Percentiles rank a stretch among this genome's conserved stretches.
phyloP scores from a whole-genome alignment of 2,888 invertebrate species.

The Tryphoninae sp. region DNA sequence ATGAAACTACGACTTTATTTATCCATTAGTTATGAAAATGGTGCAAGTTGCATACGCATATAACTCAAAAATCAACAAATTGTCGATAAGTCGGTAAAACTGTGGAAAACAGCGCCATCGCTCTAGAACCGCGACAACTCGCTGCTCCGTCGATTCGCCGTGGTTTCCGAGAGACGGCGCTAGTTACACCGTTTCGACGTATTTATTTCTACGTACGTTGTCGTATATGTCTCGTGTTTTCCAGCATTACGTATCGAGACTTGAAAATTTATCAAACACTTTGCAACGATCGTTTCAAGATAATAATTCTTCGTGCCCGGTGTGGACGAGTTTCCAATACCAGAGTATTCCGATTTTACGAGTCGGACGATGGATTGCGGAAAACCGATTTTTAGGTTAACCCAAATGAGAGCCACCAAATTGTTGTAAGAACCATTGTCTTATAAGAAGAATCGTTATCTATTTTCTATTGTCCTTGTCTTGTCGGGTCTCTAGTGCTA shows the following conservation, averaged over 20 bases:
- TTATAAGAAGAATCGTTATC: neutral
- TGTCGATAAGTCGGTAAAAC: too few relatives aligned
- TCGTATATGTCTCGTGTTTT: neutral
- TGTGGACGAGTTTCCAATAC: neutral
- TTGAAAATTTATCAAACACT: neutral
- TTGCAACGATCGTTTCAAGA: neutral
- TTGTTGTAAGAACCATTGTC: slow-evolving; percentile 21
- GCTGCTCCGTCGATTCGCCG: too few relatives aligned
- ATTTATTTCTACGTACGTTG: neutral
- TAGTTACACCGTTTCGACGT: too few relatives aligned
- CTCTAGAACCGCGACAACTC: too few relatives aligned
- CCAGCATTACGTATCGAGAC: neutral
- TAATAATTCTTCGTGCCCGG: neutral
- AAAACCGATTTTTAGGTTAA: slow-evolving; percentile 17
- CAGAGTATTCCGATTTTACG: neutral
- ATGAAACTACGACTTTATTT: too few relatives aligned
- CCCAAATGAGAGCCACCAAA: neutral
- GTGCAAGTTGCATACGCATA: too few relatives aligned
- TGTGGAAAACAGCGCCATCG: too few relatives aligned
- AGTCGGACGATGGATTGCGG: neutral
- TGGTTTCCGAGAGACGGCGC: too few relatives aligned
- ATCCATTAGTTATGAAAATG: too few relatives aligned
- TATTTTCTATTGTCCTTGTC: neutral
- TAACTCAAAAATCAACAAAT: too few relatives aligned
- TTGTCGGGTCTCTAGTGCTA: neutral